Evolutionary conservation across 2,113 vertebrate genomes (phyloP), one percentile per base, ranked within the genome.

Genomic region (Hymenochirus boettgeri): DNA sequence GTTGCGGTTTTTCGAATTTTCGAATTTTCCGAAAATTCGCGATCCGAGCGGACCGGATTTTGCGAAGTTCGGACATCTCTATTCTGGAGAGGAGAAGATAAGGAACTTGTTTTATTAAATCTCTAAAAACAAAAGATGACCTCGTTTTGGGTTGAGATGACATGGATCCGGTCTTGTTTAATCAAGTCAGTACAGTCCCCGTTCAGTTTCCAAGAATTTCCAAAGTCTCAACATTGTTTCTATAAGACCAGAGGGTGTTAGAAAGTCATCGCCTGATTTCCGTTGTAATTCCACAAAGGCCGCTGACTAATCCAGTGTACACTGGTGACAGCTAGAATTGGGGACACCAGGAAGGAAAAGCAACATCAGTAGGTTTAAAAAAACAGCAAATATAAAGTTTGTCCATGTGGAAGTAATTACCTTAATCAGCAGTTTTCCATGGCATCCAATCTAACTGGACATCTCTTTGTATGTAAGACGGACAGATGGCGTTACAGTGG

Each of bases 191-290:
- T 82, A 71, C 96, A 99, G 37, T 92, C 89, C 18, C 80, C 83
- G 0, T 82, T 92, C 59, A 95, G 90, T 72, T 91, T 96, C 96
- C 96, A 99, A 3, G 93, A 77, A 24, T 96, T 95, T 17, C 93
- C 90, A 29, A 99, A 99, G 5, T 87, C 83, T 90, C 89, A 54
- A 92, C 89, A 24, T 80, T 83, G 90, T 62, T 83, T 99, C 94
- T 12, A 89, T 89, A 72, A 98, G 79, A 17, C 96, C 96, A 1
- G 87, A 85, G 2, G 82, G 85, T 1, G 91, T 88, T 75, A 93
- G 71, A 73, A 99, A 97, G 78, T 99, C 96, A 2, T 99, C 96
- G 1, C 93, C 93, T 86, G 85, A 82, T 99, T 95, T 26, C 94
- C 92, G 0, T 99, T 91, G 80, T 89, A 98, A 80, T 98, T 98